Evolutionary conservation across 2,797 vertebrate genomes (phyloP), one percentile per base, ranked within the genome.

Genomic region (Carapus acus): DNA sequence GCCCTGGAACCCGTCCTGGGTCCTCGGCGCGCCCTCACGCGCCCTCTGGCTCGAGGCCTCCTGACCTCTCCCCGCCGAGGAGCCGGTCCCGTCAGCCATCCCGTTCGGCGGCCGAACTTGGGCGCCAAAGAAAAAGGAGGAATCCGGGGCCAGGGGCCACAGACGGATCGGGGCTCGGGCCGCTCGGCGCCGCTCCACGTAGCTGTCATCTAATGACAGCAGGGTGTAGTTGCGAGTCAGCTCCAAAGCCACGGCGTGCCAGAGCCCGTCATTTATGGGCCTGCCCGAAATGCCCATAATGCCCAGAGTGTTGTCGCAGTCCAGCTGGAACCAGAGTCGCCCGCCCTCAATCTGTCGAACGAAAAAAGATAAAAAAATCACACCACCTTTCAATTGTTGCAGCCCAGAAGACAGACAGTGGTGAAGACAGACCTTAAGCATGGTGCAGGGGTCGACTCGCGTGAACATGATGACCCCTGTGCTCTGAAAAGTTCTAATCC

Each of bases 381-480:
- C n/a, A n/a, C n/a, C n/a, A n/a, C n/a, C n/a, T n/a, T n/a, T n/a
- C n/a, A n/a, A n/a, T n/a, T n/a, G n/a, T n/a, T n/a, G n/a, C n/a
- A n/a, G n/a, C n/a, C n/a, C n/a, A n/a, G n/a, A n/a, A n/a, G n/a
- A n/a, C n/a, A n/a, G n/a, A n/a, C n/a, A n/a, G n/a, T n/a, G n/a
- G n/a, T n/a, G n/a, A n/a, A n/a, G n/a, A n/a, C n/a, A n/a, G 24
- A 95, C 96, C 91, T 96, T 97, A 47, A 99, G 86, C 83, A 97
- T 92, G 58, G 92, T 96, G 41, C 96, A 99, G 69, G 95, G 92
- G 11, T 94, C 94, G 39, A 91, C 91, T 6, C 90, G 88, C 1
- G 93, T 93, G 22, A 94, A 95, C 94, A 99, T 96, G 16, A 97
- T 91, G 39, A 98, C 88, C 1, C 94, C 93, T 58, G 92, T 90